Evolutionary conservation across 2,888 invertebrate genomes (phyloP).

Genomic region (Thyatira batis): DNA sequence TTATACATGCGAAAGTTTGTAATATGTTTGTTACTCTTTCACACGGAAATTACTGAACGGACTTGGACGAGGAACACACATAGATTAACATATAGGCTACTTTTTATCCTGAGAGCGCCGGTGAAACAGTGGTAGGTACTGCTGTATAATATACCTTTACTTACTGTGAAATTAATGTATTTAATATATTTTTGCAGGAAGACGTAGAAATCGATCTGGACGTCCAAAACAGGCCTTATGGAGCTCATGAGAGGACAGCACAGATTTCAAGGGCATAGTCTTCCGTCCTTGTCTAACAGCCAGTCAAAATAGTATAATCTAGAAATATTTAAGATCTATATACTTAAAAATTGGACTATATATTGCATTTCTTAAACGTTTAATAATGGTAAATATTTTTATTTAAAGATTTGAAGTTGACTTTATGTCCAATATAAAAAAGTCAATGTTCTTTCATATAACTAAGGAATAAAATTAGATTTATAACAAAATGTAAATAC

Average conservation of each 20-base stretch:
- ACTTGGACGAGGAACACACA: too few relatives aligned
- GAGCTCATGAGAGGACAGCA: slow-evolving; percentile 52
- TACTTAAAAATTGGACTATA: too few relatives aligned
- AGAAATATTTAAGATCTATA: neutral
- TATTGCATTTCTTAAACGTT: too few relatives aligned
- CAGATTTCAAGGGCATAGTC: slow-evolving; percentile 10
- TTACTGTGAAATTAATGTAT: slow-evolving; percentile 18
- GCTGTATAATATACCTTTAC: too few relatives aligned
- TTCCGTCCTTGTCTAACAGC: slow-evolving; percentile 34
- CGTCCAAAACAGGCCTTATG: slow-evolving; percentile 56
- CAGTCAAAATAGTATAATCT: slow-evolving; percentile 7
- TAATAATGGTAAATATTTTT: too few relatives aligned
- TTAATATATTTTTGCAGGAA: slow-evolving; percentile 46
- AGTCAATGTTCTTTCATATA: neutral
- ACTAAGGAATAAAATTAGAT: neutral
- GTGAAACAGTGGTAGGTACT: too few relatives aligned
- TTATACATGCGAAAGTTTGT: too few relatives aligned
- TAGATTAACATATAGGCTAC: too few relatives aligned
- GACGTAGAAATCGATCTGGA: slow-evolving; percentile 49
- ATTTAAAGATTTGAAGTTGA: too few relatives aligned
- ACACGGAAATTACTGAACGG: too few relatives aligned
- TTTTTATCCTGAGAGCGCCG: too few relatives aligned
- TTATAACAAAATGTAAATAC: neutral
- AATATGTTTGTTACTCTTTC: too few relatives aligned
- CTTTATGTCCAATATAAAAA: neutral